Conservation (phyloP, 2,113 vertebrate genomes). For the Pelecanus crispus region DNA sequence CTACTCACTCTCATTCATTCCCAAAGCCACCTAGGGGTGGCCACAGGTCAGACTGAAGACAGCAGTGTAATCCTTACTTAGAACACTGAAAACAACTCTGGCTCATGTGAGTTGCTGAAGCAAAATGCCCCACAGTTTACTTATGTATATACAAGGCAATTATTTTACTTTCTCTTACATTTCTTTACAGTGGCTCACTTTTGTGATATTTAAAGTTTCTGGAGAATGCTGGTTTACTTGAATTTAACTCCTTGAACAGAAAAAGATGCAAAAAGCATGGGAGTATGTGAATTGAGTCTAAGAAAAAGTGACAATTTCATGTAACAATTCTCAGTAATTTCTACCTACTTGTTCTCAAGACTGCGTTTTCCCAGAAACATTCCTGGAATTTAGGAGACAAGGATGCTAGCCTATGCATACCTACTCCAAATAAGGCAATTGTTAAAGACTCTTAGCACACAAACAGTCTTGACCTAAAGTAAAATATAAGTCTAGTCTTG, state of each 20-base stretch:
- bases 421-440: background rate
- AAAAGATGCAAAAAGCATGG: background rate
- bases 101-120: background rate
- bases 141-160: fast-evolving
- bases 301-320: background rate
- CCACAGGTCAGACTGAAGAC: background rate
- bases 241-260: background rate
- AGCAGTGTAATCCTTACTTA: background rate
- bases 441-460: background rate
- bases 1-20: background rate
- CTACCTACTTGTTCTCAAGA: background rate
- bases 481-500: background rate
- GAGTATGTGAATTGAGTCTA: background rate
- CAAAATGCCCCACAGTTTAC: background rate
- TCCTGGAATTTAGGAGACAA: background rate
- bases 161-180: background rate
- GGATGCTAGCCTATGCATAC: background rate
- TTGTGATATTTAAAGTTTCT: background rate
- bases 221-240: background rate
- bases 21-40: background rate
- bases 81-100: background rate
- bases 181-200: background rate
- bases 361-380: background rate
- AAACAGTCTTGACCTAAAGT: background rate
- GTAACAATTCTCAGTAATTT: background rate